Percentiles rank a stretch among this genome's conserved stretches.
These are phyloP conservation scores for Aplysina aerophoba DNA, from an alignment of 37 sponge, comb jelly and placozoan species.

Conservation along the genomic window DNA sequence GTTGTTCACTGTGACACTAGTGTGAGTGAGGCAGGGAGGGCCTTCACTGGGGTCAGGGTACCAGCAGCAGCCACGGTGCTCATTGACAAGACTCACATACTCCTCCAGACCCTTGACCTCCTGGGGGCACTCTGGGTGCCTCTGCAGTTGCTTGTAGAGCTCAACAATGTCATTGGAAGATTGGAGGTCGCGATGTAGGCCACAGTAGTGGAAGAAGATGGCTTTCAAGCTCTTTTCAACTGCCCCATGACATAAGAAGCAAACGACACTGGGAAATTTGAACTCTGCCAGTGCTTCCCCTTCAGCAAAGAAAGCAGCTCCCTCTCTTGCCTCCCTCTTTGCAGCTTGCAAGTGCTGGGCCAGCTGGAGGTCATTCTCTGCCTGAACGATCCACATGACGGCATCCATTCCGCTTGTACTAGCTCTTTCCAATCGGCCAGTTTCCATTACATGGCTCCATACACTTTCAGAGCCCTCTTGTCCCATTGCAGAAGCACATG, in stretches of 20 bases:
- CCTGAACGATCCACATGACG: not conserved
- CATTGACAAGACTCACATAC: slow-evolving; percentile 39
- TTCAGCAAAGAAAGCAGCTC: not conserved
- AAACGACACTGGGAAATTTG: slow-evolving; percentile 53
- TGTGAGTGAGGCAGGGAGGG: not conserved
- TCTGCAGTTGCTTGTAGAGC: slow-evolving; percentile 25
- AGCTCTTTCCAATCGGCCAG: not conserved
- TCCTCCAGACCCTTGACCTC: slow-evolving; percentile 1
- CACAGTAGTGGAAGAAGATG: slow-evolving; percentile 44
- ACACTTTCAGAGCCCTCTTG: not conserved
- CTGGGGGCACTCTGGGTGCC: not conserved
- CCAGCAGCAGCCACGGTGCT: slow-evolving; percentile 50
- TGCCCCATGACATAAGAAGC: slow-evolving; percentile 72
- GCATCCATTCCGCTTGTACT: not conserved
- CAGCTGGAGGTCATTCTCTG: slow-evolving; percentile 3
- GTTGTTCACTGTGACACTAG: not conserved
- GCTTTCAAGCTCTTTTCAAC: slow-evolving; percentile 73
- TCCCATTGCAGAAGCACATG: not conserved
- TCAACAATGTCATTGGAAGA: slow-evolving; percentile 17
- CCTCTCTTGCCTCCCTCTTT: not conserved
- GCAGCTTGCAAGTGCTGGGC: not conserved
- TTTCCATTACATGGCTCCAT: slow-evolving; percentile 12
- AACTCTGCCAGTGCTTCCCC: not conserved
- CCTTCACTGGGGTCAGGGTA: slow-evolving; percentile 33
- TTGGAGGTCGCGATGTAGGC: slow-evolving; percentile 2